phyloP scores from a whole-genome alignment of 2,888 invertebrate species.

The Dysmachus trigonus region DNA sequence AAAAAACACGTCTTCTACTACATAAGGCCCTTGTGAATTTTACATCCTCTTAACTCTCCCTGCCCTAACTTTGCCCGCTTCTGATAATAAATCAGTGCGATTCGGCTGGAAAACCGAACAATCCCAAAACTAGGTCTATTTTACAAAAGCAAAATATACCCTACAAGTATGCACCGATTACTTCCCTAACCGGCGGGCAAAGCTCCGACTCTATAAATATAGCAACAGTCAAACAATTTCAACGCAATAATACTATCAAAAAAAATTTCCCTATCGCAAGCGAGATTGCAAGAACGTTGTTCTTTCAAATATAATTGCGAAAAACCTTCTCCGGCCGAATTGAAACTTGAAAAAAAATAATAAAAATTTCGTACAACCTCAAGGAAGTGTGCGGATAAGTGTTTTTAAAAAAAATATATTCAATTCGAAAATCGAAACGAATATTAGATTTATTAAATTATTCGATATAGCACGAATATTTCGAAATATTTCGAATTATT shows the following conservation, averaged over 20 bases:
- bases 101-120: not conserved
- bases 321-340: not conserved
- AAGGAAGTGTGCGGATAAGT: not conserved
- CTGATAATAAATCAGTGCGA: not conserved
- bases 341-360: not conserved
- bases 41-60: not conserved
- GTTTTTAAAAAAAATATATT: not conserved
- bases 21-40: slow-evolving; percentile 26
- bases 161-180: not conserved
- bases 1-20: not conserved
- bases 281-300: slow-evolving; percentile 7
- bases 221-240: not conserved
- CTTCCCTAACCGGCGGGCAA: not conserved
- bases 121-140: not conserved
- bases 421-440: not conserved
- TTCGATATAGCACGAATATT: not conserved
- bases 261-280: not conserved
- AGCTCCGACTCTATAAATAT: not conserved
- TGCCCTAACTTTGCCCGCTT: not conserved
- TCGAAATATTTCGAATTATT: too few relatives aligned
- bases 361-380: not conserved
- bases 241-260: slow-evolving; percentile 6
- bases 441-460: too few relatives aligned
- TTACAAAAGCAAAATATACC: not conserved
- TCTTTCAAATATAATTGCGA: not conserved